Evolutionary conservation across 2,888 invertebrate species (phyloP).

Genomic region (Malthinus seriepunctatus): DNA sequence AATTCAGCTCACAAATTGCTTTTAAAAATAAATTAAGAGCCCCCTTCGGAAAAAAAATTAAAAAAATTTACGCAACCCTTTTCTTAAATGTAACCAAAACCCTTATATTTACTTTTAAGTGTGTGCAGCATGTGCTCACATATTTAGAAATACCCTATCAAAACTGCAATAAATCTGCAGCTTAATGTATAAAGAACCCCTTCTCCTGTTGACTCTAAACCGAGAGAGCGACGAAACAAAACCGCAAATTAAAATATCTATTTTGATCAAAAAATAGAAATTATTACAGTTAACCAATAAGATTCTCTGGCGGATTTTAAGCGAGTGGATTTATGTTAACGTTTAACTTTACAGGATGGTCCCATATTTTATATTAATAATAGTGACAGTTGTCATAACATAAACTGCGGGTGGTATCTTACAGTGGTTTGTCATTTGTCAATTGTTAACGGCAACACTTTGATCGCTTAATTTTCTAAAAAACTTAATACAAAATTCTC

Average conservation of each 20-base stretch:
- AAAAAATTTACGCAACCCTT: constrained; percentile 19
- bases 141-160: constrained; percentile 31
- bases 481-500: neutral
- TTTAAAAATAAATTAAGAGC: constrained; percentile 13
- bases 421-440: constrained; percentile 39
- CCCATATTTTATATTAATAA: constrained; percentile 33
- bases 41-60: constrained; percentile 6
- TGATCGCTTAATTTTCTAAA: constrained; percentile 27
- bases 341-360: constrained; percentile 22
- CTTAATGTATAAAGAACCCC: constrained; percentile 30
- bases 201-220: constrained; percentile 32
- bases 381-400: constrained; percentile 32
- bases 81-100: constrained; percentile 23
- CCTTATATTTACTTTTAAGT: constrained; percentile 32
- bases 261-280: neutral
- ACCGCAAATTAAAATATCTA: constrained; percentile 9
- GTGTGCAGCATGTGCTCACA: constrained; percentile 32
- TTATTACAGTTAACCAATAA: too few relatives aligned
- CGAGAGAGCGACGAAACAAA: constrained; percentile 21
- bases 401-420: constrained; percentile 33
- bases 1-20: neutral
- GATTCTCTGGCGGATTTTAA: constrained; percentile 16
- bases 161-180: constrained; percentile 38
- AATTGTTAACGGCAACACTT: constrained; percentile 30
- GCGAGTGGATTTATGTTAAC: constrained; percentile 25